phyloP scores from a whole-genome alignment of 2,797 vertebrate species.

The Prunella strophiata region DNA sequence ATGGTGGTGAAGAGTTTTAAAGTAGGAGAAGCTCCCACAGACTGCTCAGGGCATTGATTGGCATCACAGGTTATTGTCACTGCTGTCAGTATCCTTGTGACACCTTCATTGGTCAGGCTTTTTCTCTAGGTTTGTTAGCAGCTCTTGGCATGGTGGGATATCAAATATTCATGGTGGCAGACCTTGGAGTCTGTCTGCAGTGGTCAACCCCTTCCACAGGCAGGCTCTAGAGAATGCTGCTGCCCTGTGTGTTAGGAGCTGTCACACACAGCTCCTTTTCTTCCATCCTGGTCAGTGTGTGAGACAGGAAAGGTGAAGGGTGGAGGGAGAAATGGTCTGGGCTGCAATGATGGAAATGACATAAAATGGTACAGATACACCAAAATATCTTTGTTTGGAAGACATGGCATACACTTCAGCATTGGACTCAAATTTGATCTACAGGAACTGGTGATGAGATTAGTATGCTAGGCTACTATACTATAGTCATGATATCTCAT shows the following conservation, averaged over 20 bases:
- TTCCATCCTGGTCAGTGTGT: background rate
- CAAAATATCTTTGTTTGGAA: background rate
- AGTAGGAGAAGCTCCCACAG: background rate
- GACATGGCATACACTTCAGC: no score
- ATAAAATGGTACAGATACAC: background rate
- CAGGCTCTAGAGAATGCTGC: background rate
- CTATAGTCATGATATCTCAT: background rate
- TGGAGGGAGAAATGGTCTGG: background rate
- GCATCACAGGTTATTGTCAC: background rate
- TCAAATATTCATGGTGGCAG: background rate
- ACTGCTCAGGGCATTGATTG: background rate
- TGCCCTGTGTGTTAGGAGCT: background rate
- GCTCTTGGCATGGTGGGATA: background rate
- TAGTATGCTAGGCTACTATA: background rate
- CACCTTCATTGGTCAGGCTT: background rate
- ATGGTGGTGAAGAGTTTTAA: conserved; percentile 36
- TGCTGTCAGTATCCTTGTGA: background rate
- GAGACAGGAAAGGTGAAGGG: background rate
- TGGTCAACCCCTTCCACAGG: background rate
- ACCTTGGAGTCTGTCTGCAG: background rate
- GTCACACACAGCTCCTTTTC: background rate
- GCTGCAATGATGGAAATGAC: background rate
- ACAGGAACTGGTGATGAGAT: background rate
- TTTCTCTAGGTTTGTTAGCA: background rate
- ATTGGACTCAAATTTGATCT: background rate